Conservation (phyloP, 2,888 invertebrate species). For the Scrobipalpa atriplicella region DNA sequence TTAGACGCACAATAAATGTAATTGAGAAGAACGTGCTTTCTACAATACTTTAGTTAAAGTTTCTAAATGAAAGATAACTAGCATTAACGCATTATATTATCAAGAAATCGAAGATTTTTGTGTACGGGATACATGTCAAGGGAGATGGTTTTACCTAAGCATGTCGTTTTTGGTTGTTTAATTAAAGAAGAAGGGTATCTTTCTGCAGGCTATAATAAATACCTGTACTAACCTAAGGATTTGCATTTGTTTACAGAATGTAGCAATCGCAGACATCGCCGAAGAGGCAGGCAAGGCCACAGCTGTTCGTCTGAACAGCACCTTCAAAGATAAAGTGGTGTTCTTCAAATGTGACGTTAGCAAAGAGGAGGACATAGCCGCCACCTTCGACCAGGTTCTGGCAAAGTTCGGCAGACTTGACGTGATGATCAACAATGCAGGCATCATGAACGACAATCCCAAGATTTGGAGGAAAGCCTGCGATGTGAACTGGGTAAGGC, state of each 20-base stretch:
- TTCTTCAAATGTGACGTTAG: slow-evolving; percentile 57
- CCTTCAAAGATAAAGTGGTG: slow-evolving; percentile 42
- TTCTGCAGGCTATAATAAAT: too few species aligned
- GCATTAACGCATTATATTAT: too few species aligned
- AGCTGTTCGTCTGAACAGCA: slow-evolving; percentile 43
- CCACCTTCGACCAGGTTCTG: slow-evolving; percentile 47
- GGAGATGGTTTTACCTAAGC: too few species aligned
- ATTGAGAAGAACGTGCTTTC: too few species aligned
- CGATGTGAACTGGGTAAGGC: slow-evolving; percentile 54
- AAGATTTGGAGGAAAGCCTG: slow-evolving; percentile 49
- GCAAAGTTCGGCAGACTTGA: slow-evolving; percentile 47
- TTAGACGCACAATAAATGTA: too few species aligned
- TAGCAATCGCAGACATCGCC: slow-evolving; percentile 53
- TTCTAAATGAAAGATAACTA: too few species aligned
- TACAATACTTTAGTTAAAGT: too few species aligned
- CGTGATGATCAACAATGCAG: slow-evolving; percentile 60
- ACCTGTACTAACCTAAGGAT: neutral
- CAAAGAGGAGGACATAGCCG: slow-evolving; percentile 47
- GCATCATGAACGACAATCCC: slow-evolving; percentile 53
- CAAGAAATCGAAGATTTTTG: too few species aligned
- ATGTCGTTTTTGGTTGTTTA: too few species aligned
- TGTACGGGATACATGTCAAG: too few species aligned
- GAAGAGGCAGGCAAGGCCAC: slow-evolving; percentile 47
- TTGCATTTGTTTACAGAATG: slow-evolving; percentile 38
- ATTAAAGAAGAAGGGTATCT: too few species aligned